A percentile compares a stretch with the other conserved stretches of the same genome.
Conservation (phyloP, 2,113 vertebrate species). For the Tychaedon coryphoeus region DNA sequence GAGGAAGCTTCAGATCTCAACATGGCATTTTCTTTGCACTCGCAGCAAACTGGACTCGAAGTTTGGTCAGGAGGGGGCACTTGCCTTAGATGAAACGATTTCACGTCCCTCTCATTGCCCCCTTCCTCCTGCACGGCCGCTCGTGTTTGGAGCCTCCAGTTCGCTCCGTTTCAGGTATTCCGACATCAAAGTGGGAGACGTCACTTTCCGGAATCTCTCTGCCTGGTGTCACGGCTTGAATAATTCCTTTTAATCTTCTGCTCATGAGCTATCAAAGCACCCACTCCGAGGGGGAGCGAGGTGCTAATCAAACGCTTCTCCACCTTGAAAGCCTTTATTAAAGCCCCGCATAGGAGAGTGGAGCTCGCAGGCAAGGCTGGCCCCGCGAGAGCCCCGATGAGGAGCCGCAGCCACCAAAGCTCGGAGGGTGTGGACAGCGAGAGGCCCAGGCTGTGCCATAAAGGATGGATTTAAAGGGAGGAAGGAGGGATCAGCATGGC, state of each 20-base stretch:
- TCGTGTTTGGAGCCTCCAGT: background rate
- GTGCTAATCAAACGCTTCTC: slow-evolving; percentile 70
- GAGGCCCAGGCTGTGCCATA: background rate
- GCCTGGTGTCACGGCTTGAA: slow-evolving; percentile 56
- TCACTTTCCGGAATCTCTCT: slow-evolving; percentile 53
- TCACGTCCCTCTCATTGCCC: background rate
- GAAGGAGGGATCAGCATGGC: background rate
- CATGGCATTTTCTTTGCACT: background rate
- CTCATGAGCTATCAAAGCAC: slow-evolving; percentile 64
- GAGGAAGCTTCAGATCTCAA: background rate
- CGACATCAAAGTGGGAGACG: slow-evolving; percentile 58
- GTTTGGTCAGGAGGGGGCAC: slow-evolving; percentile 9
- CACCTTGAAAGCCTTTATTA: slow-evolving; percentile 60
- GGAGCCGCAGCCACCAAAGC: background rate
- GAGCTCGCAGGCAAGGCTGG: background rate
- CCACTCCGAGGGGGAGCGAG: slow-evolving; percentile 54
- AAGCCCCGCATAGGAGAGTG: background rate
- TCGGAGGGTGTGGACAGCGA: background rate
- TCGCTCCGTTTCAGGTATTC: slow-evolving; percentile 37
- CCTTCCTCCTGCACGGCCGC: background rate
- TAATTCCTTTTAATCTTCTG: slow-evolving; percentile 69
- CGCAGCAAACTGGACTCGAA: background rate
- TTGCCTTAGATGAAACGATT: slow-evolving; percentile 44
- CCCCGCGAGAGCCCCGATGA: background rate
- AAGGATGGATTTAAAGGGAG: background rate